A percentile compares a stretch with the other conserved stretches of the same genome.
phyloP scores from a whole-genome alignment of 2,797 vertebrate species.

The Anguilla pacifica region DNA sequence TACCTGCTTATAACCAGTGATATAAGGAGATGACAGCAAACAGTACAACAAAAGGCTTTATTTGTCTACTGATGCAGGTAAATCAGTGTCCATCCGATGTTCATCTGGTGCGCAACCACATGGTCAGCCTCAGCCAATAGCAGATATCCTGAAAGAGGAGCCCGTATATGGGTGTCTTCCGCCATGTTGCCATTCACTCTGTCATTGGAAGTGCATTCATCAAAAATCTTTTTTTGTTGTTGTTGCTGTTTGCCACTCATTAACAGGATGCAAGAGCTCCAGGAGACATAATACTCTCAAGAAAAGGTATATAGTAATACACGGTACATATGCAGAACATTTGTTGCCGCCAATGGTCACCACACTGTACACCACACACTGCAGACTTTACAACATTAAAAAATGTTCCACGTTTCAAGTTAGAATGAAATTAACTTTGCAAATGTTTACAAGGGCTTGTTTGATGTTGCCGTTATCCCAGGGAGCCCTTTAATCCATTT shows the following conservation, averaged over 20 bases:
- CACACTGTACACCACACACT: conserved; percentile 41
- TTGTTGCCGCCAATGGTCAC: conserved; percentile 40
- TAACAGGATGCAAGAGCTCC: conserved; percentile 39
- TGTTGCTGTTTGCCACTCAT: conserved; percentile 44
- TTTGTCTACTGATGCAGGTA: conserved; percentile 60
- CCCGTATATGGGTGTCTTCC: background rate
- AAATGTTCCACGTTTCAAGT: conserved; percentile 64
- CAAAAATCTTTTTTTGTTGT: conserved; percentile 33
- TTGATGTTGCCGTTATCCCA: conserved; percentile 49
- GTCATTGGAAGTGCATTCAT: background rate
- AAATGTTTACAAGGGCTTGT: conserved; percentile 68
- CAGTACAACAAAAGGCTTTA: conserved; percentile 12
- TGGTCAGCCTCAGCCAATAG: background rate
- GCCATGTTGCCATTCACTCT: background rate
- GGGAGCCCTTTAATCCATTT: conserved; percentile 12
- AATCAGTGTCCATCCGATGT: conserved; percentile 59
- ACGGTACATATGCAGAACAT: conserved; percentile 47
- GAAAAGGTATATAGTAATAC: conserved; percentile 45
- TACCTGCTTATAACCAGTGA: conserved; percentile 71
- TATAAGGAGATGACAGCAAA: conserved; percentile 28
- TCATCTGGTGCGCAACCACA: background rate
- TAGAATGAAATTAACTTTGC: conserved; percentile 69
- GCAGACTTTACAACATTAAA: conserved; percentile 71
- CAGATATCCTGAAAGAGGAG: background rate
- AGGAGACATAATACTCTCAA: conserved; percentile 43